Evolutionary conservation across 2,888 invertebrate genomes (phyloP), one percentile per base, ranked within the genome.

Genomic region (Epinotia bilunana): DNA sequence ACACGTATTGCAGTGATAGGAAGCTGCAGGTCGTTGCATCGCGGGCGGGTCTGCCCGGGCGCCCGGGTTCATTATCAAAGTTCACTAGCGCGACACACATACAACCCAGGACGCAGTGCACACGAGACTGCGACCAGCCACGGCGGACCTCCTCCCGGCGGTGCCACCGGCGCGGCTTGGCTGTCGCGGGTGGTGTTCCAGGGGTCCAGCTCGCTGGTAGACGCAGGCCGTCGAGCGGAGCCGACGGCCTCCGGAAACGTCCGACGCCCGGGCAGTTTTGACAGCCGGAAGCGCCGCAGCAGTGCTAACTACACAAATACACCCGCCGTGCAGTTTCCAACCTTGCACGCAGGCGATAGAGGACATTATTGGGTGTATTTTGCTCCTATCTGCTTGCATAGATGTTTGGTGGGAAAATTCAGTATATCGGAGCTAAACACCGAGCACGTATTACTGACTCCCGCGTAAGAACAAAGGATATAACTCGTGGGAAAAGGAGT

Each of bases 51-150:
- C 84, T 79, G 79, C 86, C 86, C 88, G 87, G 90, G 87, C 90
- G 86, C 87, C 87, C 83, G 84, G 88, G 93, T 93, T 93, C 93
- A 93, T 93, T 93, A 93, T 89, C 93, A 93, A 93, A 93, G 93
- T 93, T 93, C 93, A 93, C 90, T 92, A 90, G 91, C 92, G 88
- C 73, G 90, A 89, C 91, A 91, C 90, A 86, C 81, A 82, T 77
- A 81, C 79, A 80, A 80, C 16, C 83, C 80, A 18, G 85, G 55
- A 53, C 65, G 65, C 53, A 49, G 83, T 85, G 85, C 84, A 83
- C 83, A 84, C 77, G 79, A 79, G 76, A 71, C 72, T 58, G 53
- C 49, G 58, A 76, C 87, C 86, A 83, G 64, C 64, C 69, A 76
- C 79, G 13, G 20, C 61, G 80, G 90, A 88, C 77, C 90, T 84